A percentile compares a stretch with the other conserved stretches of the same genome.
phyloP scores from a whole-genome alignment of 2,113 vertebrate species.

The Emberiza fucata region DNA sequence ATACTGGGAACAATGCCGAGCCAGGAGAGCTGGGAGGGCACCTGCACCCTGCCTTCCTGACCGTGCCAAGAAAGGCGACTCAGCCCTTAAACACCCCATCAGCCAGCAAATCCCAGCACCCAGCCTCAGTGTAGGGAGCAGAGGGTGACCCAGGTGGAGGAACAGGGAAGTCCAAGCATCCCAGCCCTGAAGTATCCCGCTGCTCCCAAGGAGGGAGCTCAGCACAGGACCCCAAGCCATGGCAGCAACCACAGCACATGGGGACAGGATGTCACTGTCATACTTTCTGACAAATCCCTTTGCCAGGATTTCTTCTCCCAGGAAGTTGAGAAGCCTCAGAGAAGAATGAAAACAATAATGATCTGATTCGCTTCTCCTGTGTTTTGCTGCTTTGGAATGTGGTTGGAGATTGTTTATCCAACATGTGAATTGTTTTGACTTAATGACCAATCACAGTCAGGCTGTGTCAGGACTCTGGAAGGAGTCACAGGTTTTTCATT shows the following conservation, averaged over 20 bases:
- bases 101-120: not conserved
- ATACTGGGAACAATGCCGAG: fast-evolving
- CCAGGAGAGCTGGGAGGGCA: not conserved
- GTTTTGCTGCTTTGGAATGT: too few relatives aligned
- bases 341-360: too few relatives aligned
- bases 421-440: too few relatives aligned
- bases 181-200: not conserved
- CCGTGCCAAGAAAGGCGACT: not conserved
- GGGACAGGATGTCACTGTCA: not conserved
- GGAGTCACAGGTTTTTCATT: too few relatives aligned
- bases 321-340: too few relatives aligned
- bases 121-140: fast-evolving
- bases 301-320: too few relatives aligned
- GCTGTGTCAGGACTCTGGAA: too few relatives aligned
- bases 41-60: too few relatives aligned
- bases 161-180: not conserved
- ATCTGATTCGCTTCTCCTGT: too few relatives aligned
- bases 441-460: too few relatives aligned
- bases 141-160: fast-evolving
- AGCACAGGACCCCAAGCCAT: not conserved
- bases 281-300: too few relatives aligned
- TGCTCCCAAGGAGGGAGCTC: not conserved
- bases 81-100: fast-evolving
- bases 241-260: not conserved
- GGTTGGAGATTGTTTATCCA: too few relatives aligned